Base-by-base conservation (phyloP, 92 coral and sea anemone genomes). In the Heteractis magnifica region DNA sequence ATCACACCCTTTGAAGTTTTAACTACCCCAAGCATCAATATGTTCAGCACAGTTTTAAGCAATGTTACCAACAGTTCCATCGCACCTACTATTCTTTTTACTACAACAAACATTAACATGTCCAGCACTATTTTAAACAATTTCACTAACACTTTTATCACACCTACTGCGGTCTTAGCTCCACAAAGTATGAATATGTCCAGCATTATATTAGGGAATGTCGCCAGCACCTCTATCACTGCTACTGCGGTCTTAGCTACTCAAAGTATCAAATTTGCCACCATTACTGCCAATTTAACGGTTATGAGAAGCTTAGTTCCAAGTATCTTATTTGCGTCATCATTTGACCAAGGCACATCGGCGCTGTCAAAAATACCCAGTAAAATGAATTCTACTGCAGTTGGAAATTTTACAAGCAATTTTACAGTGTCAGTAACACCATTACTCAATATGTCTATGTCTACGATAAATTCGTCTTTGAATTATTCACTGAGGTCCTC, bases 391-490 rank as follows among this genome's bases (percentile, higher is more conserved):
- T 6, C 6, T 11, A 68, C 73, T 13, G 14, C 49, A 26, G 10
- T 26, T 4, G 4, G 21, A 23, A 68, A 68, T 68, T 68, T 68
- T 13, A 68, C 49, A 20, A 65, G 34, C 21, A 65, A 65, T 11
- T 65, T 65, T 65, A n/a, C 72, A 68, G 50, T 68, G 50, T 20
- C 49, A 20, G 6, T 68, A 68, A 68, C 73, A 23, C 73, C 73
- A 68, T 26, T 48, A 26, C 10, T 68, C 0, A 68, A 68, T 4
- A n/a, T 26, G 13, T n/a, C 73, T 15, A 68, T 68, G 49, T 20
- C 49, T 68, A 68, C 50, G 14, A 68, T 26, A 68, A 68, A 68
- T 68, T 23, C 49, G 23, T 20, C 73, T 23, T 10, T 26, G 23
- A 68, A 68, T 26, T 26, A 68, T 26, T 68, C 73, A 26, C 14